Evolutionary conservation across 2,113 vertebrate species (phyloP), one percentile per base, ranked within the genome.

Genomic region (Lampris megalopsis): DNA sequence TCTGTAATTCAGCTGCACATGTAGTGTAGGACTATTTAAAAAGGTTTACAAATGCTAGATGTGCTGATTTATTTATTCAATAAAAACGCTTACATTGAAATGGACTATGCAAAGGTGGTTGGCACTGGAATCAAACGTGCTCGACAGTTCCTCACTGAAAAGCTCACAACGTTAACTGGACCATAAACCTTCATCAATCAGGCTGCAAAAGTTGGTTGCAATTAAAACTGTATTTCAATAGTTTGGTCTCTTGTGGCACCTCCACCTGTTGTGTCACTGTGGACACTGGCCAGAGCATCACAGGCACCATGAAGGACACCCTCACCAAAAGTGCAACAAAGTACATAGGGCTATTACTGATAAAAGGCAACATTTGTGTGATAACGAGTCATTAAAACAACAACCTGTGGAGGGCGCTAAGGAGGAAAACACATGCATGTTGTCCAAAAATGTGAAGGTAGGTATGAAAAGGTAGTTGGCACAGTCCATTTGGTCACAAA

Each of bases 401-500:
- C 56, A 68, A 45, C 13, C 61, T 42, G 8, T 4, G 57, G 10
- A 65, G 60, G 24, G 3, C 57, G 11, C 1, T 3, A 9, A 2
- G 13, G 53, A 71, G 75, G 11, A 68, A 81, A 47, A 86, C 82
- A 83, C 80, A 85, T 87, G 85, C 86, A 68, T 76, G 73, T 82
- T 68, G 79, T 88, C 86, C 69, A 90, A 88, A 93, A 91, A 24
- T 24, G 24, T 24, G 24, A 24, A 24, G 24, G 24, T 90, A 89
- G 88, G 86, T 82, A 80, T 71, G 80, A 88, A 79, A 91, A 91
- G 88, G 83, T 90, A 75, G 84, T 92, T 94, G 93, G 93, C 94
- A 95, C 94, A 94, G 94, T 94, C 86, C 89, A 86, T 94, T 95
- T 95, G 94, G 94, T 95, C 94, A 93, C 93, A 90, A 57, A 93